Percentiles rank a stretch among this genome's conserved stretches.
phyloP scores from a whole-genome alignment of 64 coral and sea anemone genomes.

The Pachyseris speciosa region DNA sequence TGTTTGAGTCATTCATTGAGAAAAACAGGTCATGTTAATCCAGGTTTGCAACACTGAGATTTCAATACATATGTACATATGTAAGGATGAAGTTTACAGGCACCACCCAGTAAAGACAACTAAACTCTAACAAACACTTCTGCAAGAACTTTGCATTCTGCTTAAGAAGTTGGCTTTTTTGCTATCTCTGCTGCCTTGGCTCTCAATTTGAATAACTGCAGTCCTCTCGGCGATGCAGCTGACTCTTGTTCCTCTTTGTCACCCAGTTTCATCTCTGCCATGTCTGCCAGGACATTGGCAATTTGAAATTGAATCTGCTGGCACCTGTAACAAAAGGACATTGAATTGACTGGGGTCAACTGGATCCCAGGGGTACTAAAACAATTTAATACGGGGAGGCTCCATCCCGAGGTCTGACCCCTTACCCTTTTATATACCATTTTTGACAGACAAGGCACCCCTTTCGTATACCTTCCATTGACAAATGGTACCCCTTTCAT shows the following conservation, averaged over 20 bases:
- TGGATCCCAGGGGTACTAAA: neutral
- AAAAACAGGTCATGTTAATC: too few relatives aligned
- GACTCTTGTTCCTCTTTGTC: slow-evolving; percentile 18
- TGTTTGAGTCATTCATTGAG: too few relatives aligned
- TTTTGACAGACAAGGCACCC: too few relatives aligned
- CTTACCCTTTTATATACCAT: too few relatives aligned
- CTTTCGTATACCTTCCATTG: too few relatives aligned
- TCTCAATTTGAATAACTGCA: slow-evolving; percentile 21
- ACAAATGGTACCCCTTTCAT: too few relatives aligned
- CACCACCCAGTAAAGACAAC: too few relatives aligned
- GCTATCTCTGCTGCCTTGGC: neutral
- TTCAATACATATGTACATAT: too few relatives aligned
- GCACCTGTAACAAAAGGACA: slow-evolving; percentile 34
- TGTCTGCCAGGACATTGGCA: slow-evolving; percentile 84
- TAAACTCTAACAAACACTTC: too few relatives aligned
- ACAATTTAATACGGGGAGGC: neutral
- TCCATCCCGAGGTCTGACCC: too few relatives aligned
- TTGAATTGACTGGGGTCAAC: neutral
- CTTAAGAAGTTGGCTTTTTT: neutral
- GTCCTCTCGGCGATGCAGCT: neutral
- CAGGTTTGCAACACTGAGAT: too few relatives aligned
- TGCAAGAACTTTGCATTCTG: neutral
- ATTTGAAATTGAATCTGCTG: slow-evolving; percentile 92
- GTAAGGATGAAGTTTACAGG: too few relatives aligned
- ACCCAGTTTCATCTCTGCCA: slow-evolving; percentile 67